Base-by-base conservation (phyloP, 1,140 invertebrate genomes). In the Adelges cooleyi region DNA sequence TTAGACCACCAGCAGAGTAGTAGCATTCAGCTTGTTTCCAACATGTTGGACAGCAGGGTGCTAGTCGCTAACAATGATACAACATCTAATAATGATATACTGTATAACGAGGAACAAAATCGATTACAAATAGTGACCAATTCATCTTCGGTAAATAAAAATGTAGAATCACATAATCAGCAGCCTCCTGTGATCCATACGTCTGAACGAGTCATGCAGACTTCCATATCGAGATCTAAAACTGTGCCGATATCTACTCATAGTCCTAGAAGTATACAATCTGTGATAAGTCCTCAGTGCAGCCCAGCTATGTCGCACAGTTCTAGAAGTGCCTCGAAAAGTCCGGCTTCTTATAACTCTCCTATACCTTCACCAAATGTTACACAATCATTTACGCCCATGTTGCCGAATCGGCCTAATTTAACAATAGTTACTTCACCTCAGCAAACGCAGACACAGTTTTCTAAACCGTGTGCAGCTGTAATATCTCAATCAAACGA, bases 401-500 rank as follows among this genome's bases (percentile, higher is more conserved):
- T 46, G 42, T 36, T 66, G n/a, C 65, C 42, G 27, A 72, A 71
- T 38, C 46, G 71, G 29, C 71, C 71, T 15, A 70, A 72, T 46
- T 67, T 71, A 38, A 72, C 71, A 20, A 71, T 72, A 10, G 71
- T 71, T 3, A 69, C 71, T 2, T 65, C 42, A 36, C 59, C 51
- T 20, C 46, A 67, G 2, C 49, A 65, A 36, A 44, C 15, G 9
- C 33, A 42, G 1, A 48, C 23, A 29, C 66, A 67, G 18, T 62
- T 62, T 33, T 54, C 46, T 36, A 67, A 67, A 67, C 66, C 66
- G 6, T 67, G 66, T 27, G 40, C 53, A 13, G 53, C 66, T 11
- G 42, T 67, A 18, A 67, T 67, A 40, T 67, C 66, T 15, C 53
- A 67, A 49, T 67, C 66, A 49, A 56, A 62, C 29, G 56, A 65